Percentiles rank a stretch among this genome's conserved stretches.
Conservation (phyloP, 1,140 invertebrate genomes). For the Drosophila guanche region DNA sequence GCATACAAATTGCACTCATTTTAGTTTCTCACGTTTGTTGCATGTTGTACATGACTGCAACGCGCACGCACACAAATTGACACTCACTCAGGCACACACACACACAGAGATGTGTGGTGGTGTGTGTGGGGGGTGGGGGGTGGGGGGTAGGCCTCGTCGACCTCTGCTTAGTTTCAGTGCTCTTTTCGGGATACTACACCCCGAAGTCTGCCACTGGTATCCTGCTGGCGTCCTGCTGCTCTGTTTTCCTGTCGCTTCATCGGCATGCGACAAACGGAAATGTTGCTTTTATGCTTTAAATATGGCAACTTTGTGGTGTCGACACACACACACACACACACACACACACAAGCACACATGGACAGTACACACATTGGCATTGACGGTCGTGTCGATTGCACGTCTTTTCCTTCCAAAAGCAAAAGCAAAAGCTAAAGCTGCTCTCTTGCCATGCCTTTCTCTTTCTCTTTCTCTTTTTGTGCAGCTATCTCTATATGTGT, state of each 20-base stretch:
- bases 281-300: slow-evolving; percentile 82
- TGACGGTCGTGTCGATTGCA: slow-evolving; percentile 69
- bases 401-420: slow-evolving; percentile 33
- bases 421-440: slow-evolving; percentile 12
- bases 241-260: slow-evolving; percentile 51
- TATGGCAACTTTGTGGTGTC: slow-evolving; percentile 81
- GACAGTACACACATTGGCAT: slow-evolving; percentile 7
- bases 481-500: slow-evolving; percentile 18
- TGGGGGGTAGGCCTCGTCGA: slow-evolving; percentile 64
- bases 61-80: slow-evolving; percentile 63
- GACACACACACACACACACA: slow-evolving; percentile 40
- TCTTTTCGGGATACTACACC: neutral
- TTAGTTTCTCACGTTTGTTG: slow-evolving; percentile 81
- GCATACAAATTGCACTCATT: slow-evolving; percentile 82
- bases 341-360: slow-evolving; percentile 1
- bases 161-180: slow-evolving; percentile 54
- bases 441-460: slow-evolving; percentile 4
- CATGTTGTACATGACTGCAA: slow-evolving; percentile 80
- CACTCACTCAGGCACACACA: slow-evolving; percentile 21
- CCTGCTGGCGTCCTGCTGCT: slow-evolving; percentile 16
- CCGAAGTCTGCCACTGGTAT: too few species aligned
- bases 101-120: neutral
- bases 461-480: slow-evolving; percentile 15
- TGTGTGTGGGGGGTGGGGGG: neutral
- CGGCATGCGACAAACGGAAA: slow-evolving; percentile 80